Evolutionary conservation across 2,888 invertebrate species (phyloP).

Genomic region (Ophion ellenae): DNA sequence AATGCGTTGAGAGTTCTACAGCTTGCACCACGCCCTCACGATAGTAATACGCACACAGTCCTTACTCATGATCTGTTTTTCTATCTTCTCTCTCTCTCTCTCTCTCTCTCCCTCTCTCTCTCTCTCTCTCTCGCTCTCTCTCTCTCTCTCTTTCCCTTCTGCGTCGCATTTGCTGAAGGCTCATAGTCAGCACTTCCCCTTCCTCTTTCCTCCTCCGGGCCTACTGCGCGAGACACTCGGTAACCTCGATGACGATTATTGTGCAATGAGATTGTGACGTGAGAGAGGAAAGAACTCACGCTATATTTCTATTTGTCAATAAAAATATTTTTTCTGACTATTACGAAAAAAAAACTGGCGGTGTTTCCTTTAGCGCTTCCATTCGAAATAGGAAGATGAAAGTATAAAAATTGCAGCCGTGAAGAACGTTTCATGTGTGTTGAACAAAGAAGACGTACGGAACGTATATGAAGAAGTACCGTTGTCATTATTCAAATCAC

Average conservation of each 20-base stretch:
- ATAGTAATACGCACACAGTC: constrained; percentile 59
- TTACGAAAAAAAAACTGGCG: neutral
- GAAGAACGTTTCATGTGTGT: neutral
- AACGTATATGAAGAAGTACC: neutral
- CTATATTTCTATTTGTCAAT: constrained; percentile 52
- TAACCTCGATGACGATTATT: constrained; percentile 66
- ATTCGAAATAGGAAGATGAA: neutral
- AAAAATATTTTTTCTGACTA: constrained; percentile 37
- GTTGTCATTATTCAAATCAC: neutral
- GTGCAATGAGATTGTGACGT: constrained; percentile 60
- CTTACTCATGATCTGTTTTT: constrained; percentile 54
- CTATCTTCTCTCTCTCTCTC: constrained; percentile 47
- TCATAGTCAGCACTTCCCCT: constrained; percentile 54
- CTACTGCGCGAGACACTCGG: constrained; percentile 54
- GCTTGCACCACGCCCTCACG: constrained; percentile 63
- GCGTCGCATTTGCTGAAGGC: constrained; percentile 63
- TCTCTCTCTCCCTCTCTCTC: constrained; percentile 38
- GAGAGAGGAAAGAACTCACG: constrained; percentile 55
- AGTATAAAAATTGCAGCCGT: neutral
- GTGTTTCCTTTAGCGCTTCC: neutral
- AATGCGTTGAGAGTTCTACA: constrained; percentile 59
- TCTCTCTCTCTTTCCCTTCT: constrained; percentile 31
- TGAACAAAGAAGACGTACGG: neutral
- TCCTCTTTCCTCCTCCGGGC: constrained; percentile 18
- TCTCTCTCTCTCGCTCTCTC: constrained; percentile 58